phyloP scores from a whole-genome alignment of 2,888 invertebrate species.

The Noctua janthina region DNA sequence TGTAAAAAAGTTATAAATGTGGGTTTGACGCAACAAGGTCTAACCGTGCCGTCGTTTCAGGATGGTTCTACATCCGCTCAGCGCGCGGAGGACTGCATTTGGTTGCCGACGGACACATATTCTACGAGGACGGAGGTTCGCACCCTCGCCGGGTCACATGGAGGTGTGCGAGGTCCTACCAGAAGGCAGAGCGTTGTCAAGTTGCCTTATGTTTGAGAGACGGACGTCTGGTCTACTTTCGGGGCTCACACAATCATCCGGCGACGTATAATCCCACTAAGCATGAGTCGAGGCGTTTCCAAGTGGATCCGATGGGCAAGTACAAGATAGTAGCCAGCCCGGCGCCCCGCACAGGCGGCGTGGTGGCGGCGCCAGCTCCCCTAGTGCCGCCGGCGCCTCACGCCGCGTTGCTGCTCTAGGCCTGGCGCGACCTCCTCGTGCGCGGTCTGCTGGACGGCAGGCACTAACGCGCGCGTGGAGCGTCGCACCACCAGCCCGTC shows the following conservation, averaged over 20 bases:
- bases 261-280: slow-evolving; percentile 86
- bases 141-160: slow-evolving; percentile 88
- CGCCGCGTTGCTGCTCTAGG: slow-evolving; percentile 86
- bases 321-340: slow-evolving; percentile 86
- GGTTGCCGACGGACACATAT: slow-evolving; percentile 87
- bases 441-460: slow-evolving; percentile 85
- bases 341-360: slow-evolving; percentile 70
- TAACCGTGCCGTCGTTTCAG: slow-evolving; percentile 78
- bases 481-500: slow-evolving; percentile 74
- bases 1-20: slow-evolving; percentile 21
- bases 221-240: slow-evolving; percentile 87
- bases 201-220: slow-evolving; percentile 87
- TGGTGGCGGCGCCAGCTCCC: slow-evolving; percentile 72
- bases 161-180: slow-evolving; percentile 88
- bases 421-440: slow-evolving; percentile 90
- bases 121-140: slow-evolving; percentile 89
- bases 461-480: slow-evolving; percentile 83
- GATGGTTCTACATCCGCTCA: slow-evolving; percentile 88
- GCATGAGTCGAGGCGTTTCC: slow-evolving; percentile 86
- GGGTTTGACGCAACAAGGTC: slow-evolving; percentile 50
- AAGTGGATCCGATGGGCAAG: slow-evolving; percentile 88
- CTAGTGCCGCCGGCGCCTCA: slow-evolving; percentile 82
- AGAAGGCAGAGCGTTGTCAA: slow-evolving; percentile 88
- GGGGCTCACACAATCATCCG: slow-evolving; percentile 87
- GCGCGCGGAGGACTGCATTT: slow-evolving; percentile 87